A percentile compares a stretch with the other conserved stretches of the same genome.
phyloP scores from a whole-genome alignment of 2,113 vertebrate genomes.

The Lepus americanus region DNA sequence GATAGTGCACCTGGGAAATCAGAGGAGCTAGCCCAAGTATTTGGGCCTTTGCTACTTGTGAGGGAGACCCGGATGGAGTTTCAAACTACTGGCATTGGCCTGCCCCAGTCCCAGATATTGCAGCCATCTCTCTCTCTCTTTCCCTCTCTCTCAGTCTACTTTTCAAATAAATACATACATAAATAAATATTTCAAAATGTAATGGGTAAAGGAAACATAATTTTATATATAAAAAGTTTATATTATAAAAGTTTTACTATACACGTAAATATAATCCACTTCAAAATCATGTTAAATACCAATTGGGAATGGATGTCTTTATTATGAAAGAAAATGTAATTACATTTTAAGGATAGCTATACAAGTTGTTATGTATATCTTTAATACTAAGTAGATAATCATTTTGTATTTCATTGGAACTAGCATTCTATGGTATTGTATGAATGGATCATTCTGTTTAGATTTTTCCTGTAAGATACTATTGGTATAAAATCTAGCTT shows the following conservation, averaged over 20 bases:
- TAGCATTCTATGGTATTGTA: neutral
- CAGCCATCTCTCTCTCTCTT: too few relatives aligned
- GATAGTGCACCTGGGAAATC: too few relatives aligned
- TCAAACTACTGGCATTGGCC: too few relatives aligned
- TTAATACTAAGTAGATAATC: neutral
- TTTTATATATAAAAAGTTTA: too few relatives aligned
- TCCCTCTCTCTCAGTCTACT: too few relatives aligned
- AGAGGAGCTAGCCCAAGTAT: too few relatives aligned
- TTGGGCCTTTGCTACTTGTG: too few relatives aligned
- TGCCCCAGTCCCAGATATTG: too few relatives aligned
- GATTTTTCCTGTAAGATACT: neutral
- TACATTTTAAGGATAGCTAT: neutral
- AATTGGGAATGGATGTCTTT: slow-evolving; percentile 5
- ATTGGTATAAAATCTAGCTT: neutral
- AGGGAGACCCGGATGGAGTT: too few relatives aligned
- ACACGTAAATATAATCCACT: neutral
- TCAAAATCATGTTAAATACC: neutral
- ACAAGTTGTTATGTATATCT: slow-evolving; percentile 1
- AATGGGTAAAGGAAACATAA: neutral
- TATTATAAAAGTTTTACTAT: neutral
- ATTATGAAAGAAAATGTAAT: neutral
- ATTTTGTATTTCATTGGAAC: slow-evolving; percentile 23
- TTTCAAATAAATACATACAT: too few relatives aligned
- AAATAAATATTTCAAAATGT: too few relatives aligned
- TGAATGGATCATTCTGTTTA: neutral